A percentile compares a stretch with the other conserved stretches of the same genome.
Evolutionary conservation across 2,113 vertebrate species (phyloP).

Genomic region (Callipepla californica): DNA sequence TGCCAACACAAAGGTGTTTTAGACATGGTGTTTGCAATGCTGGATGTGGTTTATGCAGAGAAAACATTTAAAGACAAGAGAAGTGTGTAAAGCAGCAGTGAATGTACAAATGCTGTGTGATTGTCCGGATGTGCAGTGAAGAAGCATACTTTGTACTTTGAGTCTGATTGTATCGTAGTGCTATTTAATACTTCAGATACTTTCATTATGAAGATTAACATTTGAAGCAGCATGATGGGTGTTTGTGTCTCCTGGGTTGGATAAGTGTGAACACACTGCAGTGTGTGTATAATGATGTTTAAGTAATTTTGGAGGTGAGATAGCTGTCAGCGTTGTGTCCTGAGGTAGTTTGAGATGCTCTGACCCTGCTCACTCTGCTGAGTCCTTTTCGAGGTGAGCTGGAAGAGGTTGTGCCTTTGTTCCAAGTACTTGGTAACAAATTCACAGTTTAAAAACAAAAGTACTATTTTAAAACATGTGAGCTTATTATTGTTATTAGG

Average conservation of each 20-base stretch:
- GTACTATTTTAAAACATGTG: neutral
- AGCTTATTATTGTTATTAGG: rapidly evolving
- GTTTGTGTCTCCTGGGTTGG: neutral
- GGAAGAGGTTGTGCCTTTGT: neutral
- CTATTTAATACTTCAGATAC: neutral
- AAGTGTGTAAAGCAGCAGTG: neutral
- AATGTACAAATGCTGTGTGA: neutral
- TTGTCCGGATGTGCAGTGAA: neutral
- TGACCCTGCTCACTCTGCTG: neutral
- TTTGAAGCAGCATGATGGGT: rapidly evolving
- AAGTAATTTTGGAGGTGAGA: neutral
- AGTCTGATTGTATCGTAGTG: neutral
- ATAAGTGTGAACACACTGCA: rapidly evolving
- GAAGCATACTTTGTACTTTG: rapidly evolving
- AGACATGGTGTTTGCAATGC: neutral
- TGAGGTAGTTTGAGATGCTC: neutral
- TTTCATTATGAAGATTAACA: neutral
- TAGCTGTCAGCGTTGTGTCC: neutral
- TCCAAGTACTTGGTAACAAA: neutral
- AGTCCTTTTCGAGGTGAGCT: neutral
- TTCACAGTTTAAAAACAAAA: neutral
- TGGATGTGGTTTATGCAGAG: neutral
- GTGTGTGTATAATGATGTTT: neutral
- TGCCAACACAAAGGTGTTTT: neutral
- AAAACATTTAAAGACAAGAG: neutral